These are phyloP conservation scores for Cinara cedri DNA, from an alignment of 2,888 invertebrate genomes.

Conservation along the genomic window DNA sequence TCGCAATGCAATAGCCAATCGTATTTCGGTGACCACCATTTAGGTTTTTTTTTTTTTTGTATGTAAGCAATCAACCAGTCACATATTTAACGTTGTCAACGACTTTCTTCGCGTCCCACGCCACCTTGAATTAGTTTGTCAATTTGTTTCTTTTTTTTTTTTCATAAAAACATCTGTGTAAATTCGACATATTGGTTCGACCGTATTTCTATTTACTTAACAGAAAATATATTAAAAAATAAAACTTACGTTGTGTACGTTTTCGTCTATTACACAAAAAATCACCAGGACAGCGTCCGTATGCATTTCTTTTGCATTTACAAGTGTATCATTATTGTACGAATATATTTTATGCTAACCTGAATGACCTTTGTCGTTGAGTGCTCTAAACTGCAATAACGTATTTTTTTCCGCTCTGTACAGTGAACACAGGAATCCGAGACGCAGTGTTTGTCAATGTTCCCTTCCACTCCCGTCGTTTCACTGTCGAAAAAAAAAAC, in stretches of 20 bases:
- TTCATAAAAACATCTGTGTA: neutral
- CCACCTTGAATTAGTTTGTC: constrained; percentile 26
- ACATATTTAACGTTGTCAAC: neutral
- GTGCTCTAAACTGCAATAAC: constrained; percentile 18
- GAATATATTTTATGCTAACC: neutral
- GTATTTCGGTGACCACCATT: neutral
- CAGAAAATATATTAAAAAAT: constrained; percentile 3
- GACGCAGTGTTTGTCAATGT: constrained; percentile 25
- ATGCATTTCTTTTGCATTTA: constrained; percentile 5
- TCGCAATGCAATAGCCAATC: neutral
- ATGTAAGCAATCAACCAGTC: neutral
- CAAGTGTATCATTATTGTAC: neutral
- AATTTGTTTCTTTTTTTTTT: constrained; percentile 20
- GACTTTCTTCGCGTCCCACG: neutral
- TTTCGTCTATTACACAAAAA: neutral
- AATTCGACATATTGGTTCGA: neutral
- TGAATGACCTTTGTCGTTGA: constrained; percentile 22
- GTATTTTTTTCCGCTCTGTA: neutral
- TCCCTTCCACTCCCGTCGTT: neutral
- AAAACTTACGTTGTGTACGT: neutral
- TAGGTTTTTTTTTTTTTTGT: neutral
- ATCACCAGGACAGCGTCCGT: constrained; percentile 4
- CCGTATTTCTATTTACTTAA: neutral
- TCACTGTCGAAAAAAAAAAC: neutral
- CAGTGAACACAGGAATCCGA: neutral